Conservation (phyloP, 2,888 invertebrate genomes). For the Xanthia togata region DNA sequence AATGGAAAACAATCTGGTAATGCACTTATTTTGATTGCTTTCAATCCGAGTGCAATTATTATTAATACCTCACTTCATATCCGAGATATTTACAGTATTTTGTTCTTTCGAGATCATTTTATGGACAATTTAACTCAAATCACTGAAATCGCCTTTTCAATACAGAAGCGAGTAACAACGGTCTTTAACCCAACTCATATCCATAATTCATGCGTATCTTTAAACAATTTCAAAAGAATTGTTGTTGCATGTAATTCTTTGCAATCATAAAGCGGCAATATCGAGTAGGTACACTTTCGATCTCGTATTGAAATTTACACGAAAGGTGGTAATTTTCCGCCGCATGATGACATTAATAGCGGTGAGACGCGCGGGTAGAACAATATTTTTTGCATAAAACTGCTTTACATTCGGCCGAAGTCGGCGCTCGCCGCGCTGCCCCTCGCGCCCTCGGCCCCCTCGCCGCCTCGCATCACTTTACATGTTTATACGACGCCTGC, state of each 20-base stretch:
- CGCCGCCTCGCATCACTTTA: constrained; percentile 72
- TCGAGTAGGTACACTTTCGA: constrained; percentile 82
- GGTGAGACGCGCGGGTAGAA: constrained; percentile 75
- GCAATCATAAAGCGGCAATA: constrained; percentile 77
- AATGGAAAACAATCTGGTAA: constrained; percentile 52
- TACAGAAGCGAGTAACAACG: constrained; percentile 76
- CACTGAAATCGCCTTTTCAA: constrained; percentile 77
- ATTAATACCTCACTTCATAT: constrained; percentile 57
- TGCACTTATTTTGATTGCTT: constrained; percentile 63
- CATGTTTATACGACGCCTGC: constrained; percentile 76
- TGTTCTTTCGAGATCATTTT: constrained; percentile 76
- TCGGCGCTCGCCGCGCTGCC: constrained; percentile 61
- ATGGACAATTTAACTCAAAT: constrained; percentile 83
- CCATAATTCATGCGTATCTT: constrained; percentile 83
- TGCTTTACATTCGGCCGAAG: constrained; percentile 78
- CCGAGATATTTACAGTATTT: constrained; percentile 64
- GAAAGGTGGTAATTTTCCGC: constrained; percentile 88
- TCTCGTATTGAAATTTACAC: constrained; percentile 86
- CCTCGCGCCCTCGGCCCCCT: too few relatives aligned
- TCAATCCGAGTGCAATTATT: constrained; percentile 59
- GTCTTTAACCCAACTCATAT: constrained; percentile 79
- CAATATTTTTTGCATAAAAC: constrained; percentile 83
- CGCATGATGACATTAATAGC: constrained; percentile 86
- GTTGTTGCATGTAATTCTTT: constrained; percentile 77
- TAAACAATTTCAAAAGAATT: constrained; percentile 76